phyloP scores from a whole-genome alignment of 2,113 vertebrate genomes.

The Tonatia bakeri region DNA sequence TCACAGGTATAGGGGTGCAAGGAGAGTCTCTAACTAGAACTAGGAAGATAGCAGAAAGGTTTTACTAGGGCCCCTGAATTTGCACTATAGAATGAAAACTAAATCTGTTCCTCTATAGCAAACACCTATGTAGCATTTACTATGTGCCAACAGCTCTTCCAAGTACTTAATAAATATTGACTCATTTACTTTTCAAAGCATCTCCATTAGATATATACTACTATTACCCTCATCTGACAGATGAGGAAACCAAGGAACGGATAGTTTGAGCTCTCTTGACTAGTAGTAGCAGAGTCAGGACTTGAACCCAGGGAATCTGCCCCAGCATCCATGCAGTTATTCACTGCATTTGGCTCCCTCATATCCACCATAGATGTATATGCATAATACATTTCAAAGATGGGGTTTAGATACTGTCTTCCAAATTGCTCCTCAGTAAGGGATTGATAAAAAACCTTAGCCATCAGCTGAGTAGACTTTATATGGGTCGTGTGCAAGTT shows the following conservation, averaged over 20 bases:
- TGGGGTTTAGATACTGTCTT: not conserved
- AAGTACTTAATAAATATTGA: not conserved
- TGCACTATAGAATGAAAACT: not conserved
- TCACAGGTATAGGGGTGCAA: not conserved
- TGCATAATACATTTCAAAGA: not conserved
- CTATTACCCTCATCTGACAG: not conserved
- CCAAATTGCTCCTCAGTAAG: not conserved
- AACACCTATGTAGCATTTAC: not conserved
- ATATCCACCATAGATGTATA: accelerated
- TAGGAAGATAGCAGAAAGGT: not conserved
- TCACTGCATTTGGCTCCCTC: not conserved
- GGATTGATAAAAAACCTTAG: not conserved
- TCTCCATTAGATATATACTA: not conserved
- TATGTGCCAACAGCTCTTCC: not conserved
- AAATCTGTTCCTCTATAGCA: not conserved
- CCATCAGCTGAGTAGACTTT: not conserved
- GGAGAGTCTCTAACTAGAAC: not conserved
- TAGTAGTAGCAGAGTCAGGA: not conserved
- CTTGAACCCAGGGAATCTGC: not conserved
- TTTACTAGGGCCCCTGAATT: not conserved
- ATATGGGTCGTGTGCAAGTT: accelerated
- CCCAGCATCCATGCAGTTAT: too few species aligned
- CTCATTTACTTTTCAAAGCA: not conserved
- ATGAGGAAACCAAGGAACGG: not conserved
- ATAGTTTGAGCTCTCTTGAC: not conserved